phyloP scores from a whole-genome alignment of 2,888 invertebrate species.

The Hirudinaria manillensis region DNA sequence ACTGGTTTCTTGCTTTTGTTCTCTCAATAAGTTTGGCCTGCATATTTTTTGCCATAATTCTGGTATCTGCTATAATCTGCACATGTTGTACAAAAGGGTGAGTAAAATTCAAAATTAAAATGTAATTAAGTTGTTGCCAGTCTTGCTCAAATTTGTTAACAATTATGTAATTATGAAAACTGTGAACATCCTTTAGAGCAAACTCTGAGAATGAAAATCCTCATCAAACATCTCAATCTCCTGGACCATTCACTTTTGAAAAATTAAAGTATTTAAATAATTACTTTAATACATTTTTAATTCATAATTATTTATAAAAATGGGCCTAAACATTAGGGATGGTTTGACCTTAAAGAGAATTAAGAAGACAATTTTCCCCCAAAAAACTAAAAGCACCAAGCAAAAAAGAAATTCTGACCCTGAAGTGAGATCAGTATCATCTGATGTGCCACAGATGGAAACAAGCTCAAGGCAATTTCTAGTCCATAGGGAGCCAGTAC shows the following conservation, averaged over 20 bases:
- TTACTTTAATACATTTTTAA: too few species aligned
- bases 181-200: too few species aligned
- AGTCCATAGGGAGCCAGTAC: neutral
- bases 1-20: slow-evolving; percentile 8
- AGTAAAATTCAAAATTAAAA: too few species aligned
- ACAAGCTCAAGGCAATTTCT: neutral
- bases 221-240: too few species aligned
- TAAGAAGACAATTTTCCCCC: slow-evolving; percentile 5
- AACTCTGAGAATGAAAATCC: too few species aligned
- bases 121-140: too few species aligned
- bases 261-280: too few species aligned
- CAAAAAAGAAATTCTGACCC: neutral
- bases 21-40: slow-evolving; percentile 1
- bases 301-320: neutral
- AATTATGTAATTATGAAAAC: too few species aligned
- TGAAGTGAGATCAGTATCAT: slow-evolving; percentile 3
- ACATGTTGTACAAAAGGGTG: too few species aligned
- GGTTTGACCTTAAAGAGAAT: neutral
- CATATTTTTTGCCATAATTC: neutral
- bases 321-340: neutral
- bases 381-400: neutral
- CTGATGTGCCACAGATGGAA: neutral
- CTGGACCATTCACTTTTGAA: too few species aligned
- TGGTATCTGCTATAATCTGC: neutral
- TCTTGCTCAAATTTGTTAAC: too few species aligned